A percentile compares a stretch with the other conserved stretches of the same genome.
Conservation (phyloP, 2,113 vertebrate genomes). For the Salvelinus fontinalis region DNA sequence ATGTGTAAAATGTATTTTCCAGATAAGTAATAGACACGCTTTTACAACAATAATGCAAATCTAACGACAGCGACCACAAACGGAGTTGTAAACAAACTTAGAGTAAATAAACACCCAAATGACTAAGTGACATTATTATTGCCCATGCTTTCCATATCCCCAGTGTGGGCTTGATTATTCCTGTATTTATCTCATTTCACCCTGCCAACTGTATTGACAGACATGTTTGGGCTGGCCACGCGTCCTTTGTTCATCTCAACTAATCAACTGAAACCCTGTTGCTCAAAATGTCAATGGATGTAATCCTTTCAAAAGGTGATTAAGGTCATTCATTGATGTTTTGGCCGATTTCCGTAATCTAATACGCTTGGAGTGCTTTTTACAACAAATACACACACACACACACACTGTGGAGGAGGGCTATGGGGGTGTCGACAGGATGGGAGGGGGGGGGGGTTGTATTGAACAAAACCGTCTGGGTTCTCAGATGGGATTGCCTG, state of each 20-base stretch:
- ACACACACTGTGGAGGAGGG: no score
- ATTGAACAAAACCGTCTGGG: neutral
- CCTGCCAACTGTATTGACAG: neutral
- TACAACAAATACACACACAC: constrained; percentile 26
- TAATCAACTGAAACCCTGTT: constrained; percentile 9
- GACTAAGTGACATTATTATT: neutral
- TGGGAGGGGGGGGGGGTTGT: neutral
- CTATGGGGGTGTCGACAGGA: no score
- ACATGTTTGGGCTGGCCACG: neutral
- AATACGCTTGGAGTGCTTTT: constrained; percentile 75
- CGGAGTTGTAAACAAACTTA: no score
- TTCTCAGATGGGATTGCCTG: constrained; percentile 36
- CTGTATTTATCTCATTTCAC: neutral
- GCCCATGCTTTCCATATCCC: neutral
- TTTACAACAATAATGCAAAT: no score
- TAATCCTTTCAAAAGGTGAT: constrained; percentile 76
- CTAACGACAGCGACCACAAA: no score
- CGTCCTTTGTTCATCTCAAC: neutral
- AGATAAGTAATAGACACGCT: no score
- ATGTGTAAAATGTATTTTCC: no score
- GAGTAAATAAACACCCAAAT: no score
- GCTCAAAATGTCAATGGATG: constrained; percentile 77
- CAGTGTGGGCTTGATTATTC: neutral
- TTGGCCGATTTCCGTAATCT: constrained; percentile 59
- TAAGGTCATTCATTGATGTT: constrained; percentile 69